Evolutionary conservation across 2,888 invertebrate species (phyloP).

Genomic region (Auanema sp.): DNA sequence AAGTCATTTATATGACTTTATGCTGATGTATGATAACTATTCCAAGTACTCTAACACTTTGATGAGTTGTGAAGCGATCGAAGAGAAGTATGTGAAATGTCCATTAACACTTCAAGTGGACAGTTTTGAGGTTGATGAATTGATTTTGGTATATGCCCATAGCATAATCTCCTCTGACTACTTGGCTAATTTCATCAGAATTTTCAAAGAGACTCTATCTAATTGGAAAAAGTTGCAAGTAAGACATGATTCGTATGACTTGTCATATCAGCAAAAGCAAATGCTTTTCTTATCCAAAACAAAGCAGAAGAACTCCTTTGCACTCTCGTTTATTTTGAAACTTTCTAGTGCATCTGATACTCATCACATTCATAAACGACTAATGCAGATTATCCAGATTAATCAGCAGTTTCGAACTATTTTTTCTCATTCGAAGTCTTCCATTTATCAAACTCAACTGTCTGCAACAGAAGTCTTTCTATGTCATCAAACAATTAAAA

Average conservation of each 20-base stretch:
- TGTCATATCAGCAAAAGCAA: constrained; percentile 31
- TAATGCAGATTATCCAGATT: constrained; percentile 23
- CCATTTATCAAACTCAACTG: constrained; percentile 23
- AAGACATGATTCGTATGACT: background rate
- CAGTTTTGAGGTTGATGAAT: no score
- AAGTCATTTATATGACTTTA: constrained; percentile 13
- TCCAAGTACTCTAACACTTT: constrained; percentile 6
- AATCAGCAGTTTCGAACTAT: constrained; percentile 26
- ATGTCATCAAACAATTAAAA: constrained; percentile 3
- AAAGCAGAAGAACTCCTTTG: constrained; percentile 18
- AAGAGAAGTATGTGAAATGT: constrained; percentile 13
- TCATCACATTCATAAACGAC: constrained; percentile 17
- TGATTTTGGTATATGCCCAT: no score
- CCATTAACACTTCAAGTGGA: background rate
- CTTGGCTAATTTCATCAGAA: background rate
- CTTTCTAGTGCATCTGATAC: constrained; percentile 16
- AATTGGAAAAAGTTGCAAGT: background rate
- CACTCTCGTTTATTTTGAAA: constrained; percentile 29
- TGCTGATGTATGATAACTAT: constrained; percentile 22
- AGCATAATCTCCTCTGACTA: no score
- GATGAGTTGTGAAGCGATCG: constrained; percentile 2
- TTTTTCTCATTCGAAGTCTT: constrained; percentile 9
- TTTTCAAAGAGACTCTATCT: background rate
- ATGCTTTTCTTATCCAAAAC: constrained; percentile 33
- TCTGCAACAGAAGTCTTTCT: constrained; percentile 38